These are phyloP conservation scores for Drosophila peninsularis DNA, from an alignment of 2,888 invertebrate genomes.

Conservation along the genomic window DNA sequence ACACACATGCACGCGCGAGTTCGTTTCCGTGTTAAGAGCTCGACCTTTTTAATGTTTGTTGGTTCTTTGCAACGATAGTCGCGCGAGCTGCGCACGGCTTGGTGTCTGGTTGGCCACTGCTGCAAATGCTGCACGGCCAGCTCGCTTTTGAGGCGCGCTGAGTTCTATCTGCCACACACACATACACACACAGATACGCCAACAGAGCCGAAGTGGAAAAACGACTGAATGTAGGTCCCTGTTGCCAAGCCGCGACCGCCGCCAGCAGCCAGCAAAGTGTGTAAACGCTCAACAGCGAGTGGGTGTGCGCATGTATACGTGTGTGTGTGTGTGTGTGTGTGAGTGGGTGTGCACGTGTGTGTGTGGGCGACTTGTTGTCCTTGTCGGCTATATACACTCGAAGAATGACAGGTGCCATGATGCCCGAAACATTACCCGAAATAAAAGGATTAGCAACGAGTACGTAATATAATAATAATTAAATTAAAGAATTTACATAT, in stretches of 20 bases:
- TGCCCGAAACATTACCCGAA: neutral
- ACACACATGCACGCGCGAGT: constrained; percentile 59
- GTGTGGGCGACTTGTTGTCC: constrained; percentile 45
- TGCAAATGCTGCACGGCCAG: constrained; percentile 60
- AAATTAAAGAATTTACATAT: too few species aligned
- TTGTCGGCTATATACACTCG: constrained; percentile 58
- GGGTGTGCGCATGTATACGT: constrained; percentile 8
- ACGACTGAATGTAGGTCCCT: constrained; percentile 77
- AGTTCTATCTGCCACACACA: constrained; percentile 3
- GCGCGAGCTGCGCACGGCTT: constrained; percentile 64
- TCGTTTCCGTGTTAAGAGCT: constrained; percentile 65
- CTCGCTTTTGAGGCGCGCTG: constrained; percentile 59
- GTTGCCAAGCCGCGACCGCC: constrained; percentile 74
- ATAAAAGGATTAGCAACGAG: neutral
- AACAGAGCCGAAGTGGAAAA: constrained; percentile 16
- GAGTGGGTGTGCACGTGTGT: constrained; percentile 3
- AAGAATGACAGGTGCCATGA: neutral
- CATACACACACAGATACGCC: neutral
- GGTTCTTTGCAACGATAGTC: constrained; percentile 37
- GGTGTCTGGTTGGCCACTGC: constrained; percentile 75
- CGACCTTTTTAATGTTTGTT: constrained; percentile 33
- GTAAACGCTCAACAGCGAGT: constrained; percentile 44
- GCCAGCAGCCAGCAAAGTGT: constrained; percentile 33
- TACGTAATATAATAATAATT: too few species aligned
- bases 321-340: constrained; percentile 1